Percentiles rank a stretch among this genome's conserved stretches.
These are phyloP conservation scores for Aelia acuminata DNA, from an alignment of 2,888 invertebrate genomes.

Conservation along the genomic window DNA sequence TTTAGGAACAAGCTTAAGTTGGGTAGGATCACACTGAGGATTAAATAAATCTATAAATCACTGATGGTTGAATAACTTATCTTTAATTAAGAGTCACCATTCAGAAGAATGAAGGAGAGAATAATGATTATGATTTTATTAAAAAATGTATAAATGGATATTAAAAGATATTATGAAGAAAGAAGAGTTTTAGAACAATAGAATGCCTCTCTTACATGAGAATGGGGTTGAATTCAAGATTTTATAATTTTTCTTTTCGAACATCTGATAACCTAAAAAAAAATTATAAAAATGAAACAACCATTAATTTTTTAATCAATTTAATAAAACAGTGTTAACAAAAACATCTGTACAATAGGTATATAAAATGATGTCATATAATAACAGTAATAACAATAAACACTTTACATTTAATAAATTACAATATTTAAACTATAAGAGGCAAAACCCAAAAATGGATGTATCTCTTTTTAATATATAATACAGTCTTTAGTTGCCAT, in stretches of 20 bases:
- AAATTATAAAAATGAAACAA: background rate
- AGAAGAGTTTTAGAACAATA: too few relatives aligned
- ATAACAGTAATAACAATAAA: constrained; percentile 48
- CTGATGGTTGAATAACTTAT: too few relatives aligned
- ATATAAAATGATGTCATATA: constrained; percentile 56
- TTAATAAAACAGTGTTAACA: constrained; percentile 57
- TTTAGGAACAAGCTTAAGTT: too few relatives aligned
- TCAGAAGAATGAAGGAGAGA: too few relatives aligned
- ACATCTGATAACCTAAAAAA: background rate
- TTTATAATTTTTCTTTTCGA: background rate
- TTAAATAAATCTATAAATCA: too few relatives aligned
- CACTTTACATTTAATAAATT: constrained; percentile 53
- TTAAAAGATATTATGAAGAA: too few relatives aligned
- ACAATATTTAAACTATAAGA: constrained; percentile 55
- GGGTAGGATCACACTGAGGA: too few relatives aligned
- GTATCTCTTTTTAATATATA: constrained; percentile 42
- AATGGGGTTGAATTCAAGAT: background rate
- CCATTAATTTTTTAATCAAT: constrained; percentile 14
- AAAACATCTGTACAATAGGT: constrained; percentile 59
- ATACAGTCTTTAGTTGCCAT: constrained; percentile 53
- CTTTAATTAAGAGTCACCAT: too few relatives aligned
- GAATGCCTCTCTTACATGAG: background rate
- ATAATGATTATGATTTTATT: too few relatives aligned
- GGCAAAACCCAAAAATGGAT: background rate
- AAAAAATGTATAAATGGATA: too few relatives aligned